Evolutionary conservation across 2,113 vertebrate species (phyloP).

Genomic region (Callospermophilus lateralis): DNA sequence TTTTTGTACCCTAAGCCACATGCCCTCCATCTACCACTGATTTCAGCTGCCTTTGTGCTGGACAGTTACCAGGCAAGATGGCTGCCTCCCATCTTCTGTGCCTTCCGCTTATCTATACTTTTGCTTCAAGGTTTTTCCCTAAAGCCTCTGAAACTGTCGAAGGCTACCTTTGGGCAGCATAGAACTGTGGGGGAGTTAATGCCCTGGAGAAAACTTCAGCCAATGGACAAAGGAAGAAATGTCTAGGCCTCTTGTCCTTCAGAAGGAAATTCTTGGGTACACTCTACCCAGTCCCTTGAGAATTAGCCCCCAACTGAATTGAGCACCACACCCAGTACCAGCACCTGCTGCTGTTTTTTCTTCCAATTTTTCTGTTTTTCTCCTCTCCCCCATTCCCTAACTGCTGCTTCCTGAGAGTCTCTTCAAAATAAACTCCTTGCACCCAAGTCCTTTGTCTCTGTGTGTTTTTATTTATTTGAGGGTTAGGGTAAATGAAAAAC

Average conservation of each 20-base stretch:
- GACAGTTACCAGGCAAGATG: not conserved
- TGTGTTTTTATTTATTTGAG: not conserved
- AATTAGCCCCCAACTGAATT: not conserved
- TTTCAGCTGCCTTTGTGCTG: not conserved
- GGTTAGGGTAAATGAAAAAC: not conserved
- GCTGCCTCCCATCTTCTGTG: not conserved
- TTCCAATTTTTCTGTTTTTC: not conserved
- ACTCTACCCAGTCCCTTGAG: not conserved
- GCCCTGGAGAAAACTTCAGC: not conserved
- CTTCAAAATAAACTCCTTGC: not conserved
- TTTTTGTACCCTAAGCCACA: not conserved
- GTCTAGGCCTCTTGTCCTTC: not conserved
- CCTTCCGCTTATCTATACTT: not conserved
- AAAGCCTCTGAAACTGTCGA: not conserved
- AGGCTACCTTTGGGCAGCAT: not conserved
- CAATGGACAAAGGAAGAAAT: not conserved
- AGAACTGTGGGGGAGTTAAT: not conserved
- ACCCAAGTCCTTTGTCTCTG: not conserved
- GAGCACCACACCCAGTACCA: not conserved
- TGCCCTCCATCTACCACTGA: not conserved
- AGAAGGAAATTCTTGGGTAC: not conserved
- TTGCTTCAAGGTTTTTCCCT: not conserved
- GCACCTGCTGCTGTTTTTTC: not conserved
- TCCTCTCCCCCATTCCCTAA: not conserved
- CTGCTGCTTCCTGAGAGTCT: not conserved